Conservation (phyloP, 2,888 invertebrate species). For the Thecocarcelia acutangulata region DNA sequence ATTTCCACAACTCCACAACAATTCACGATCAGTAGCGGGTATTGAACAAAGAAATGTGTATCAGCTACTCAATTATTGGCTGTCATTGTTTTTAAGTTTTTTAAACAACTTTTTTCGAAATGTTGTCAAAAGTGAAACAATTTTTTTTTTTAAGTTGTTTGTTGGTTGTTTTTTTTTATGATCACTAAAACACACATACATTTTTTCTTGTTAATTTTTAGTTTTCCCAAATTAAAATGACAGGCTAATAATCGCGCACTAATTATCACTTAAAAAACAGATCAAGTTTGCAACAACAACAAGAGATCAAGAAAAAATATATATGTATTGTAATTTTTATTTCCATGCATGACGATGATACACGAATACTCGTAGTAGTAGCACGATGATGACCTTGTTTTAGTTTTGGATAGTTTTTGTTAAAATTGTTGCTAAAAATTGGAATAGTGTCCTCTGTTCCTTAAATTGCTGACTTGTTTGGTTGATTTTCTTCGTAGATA, state of each 20-base stretch:
- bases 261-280: conserved; percentile 74
- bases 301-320: background rate
- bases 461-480: background rate
- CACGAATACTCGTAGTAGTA: no score
- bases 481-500: conserved; percentile 2
- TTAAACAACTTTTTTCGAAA: conserved; percentile 45
- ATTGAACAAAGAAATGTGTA: conserved; percentile 43
- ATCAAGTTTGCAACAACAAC: conserved; percentile 50
- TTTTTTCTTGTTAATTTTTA: no score
- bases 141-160: conserved; percentile 21
- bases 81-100: conserved; percentile 56
- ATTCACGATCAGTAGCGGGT: background rate
- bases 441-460: conserved; percentile 72
- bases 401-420: conserved; percentile 31
- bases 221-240: conserved; percentile 33
- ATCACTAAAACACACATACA: no score
- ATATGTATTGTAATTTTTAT: background rate
- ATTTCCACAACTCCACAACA: no score
- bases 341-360: background rate
- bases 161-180: conserved; percentile 65
- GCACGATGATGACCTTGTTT: conserved; percentile 64
- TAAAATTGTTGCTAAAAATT: conserved; percentile 77
- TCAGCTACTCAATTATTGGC: conserved; percentile 66
- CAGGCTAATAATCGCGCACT: conserved; percentile 74
- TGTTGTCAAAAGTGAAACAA: conserved; percentile 17